phyloP scores from a whole-genome alignment of 2,888 invertebrate genomes.

The Imbricaverruca yamaguchii region DNA sequence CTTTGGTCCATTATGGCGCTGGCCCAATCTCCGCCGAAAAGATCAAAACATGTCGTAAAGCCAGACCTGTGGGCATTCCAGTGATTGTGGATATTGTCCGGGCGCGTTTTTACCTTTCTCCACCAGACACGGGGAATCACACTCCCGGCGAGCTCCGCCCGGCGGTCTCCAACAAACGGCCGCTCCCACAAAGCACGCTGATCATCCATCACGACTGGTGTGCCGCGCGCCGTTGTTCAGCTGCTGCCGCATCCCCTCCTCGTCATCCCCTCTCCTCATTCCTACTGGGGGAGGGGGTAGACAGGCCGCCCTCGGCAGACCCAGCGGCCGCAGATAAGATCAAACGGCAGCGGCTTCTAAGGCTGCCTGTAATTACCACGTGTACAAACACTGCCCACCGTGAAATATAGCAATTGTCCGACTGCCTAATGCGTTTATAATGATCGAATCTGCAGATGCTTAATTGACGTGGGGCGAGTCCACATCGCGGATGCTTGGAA shows the following conservation, averaged over 20 bases:
- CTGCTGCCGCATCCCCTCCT: no score
- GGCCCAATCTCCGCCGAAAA: neutral
- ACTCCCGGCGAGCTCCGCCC: no score
- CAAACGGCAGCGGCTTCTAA: neutral
- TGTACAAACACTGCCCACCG: constrained; percentile 12
- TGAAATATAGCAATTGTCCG: neutral
- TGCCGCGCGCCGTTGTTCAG: neutral
- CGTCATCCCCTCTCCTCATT: no score
- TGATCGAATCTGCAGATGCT: neutral
- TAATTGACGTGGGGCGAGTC: neutral
- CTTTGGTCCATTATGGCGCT: neutral
- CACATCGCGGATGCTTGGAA: no score
- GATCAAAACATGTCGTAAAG: neutral
- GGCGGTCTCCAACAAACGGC: neutral
- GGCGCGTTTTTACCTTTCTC: no score
- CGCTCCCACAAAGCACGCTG: neutral
- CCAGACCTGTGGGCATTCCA: neutral
- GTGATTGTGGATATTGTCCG: neutral
- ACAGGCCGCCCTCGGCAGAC: neutral
- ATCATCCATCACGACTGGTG: neutral
- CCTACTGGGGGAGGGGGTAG: neutral
- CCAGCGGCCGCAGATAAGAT: neutral
- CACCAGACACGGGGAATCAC: no score
- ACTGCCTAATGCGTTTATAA: constrained; percentile 4
- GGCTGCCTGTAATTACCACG: neutral